Evolutionary conservation across 2,888 invertebrate species (phyloP).

Genomic region (Drosophila anomelani): DNA sequence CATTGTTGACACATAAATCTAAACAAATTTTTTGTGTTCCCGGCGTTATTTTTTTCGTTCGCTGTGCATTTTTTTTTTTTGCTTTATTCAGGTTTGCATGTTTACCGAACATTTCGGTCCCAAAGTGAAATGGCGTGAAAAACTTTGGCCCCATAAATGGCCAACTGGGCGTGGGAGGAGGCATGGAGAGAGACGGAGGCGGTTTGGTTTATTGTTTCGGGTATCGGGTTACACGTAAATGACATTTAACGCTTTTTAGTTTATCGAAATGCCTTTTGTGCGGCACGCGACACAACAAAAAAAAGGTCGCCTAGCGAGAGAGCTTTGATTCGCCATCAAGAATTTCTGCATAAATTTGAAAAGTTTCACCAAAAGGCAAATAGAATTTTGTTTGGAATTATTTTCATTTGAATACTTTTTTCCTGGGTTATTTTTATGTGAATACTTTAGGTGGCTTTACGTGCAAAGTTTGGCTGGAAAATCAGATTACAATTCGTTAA

Average conservation of each 20-base stretch:
- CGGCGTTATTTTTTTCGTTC: slow-evolving; percentile 13
- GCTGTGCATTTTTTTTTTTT: slow-evolving; percentile 20
- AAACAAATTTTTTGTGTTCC: slow-evolving; percentile 53
- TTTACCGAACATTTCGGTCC: slow-evolving; percentile 62
- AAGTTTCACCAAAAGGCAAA: slow-evolving; percentile 23
- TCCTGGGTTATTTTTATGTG: slow-evolving; percentile 18
- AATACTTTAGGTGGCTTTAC: slow-evolving; percentile 15
- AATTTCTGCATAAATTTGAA: slow-evolving; percentile 66
- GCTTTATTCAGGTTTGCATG: slow-evolving; percentile 62
- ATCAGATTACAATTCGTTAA: slow-evolving; percentile 7
- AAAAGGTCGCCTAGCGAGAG: slow-evolving; percentile 53
- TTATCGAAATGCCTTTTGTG: slow-evolving; percentile 65
- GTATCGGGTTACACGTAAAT: slow-evolving; percentile 73
- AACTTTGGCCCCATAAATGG: slow-evolving; percentile 72
- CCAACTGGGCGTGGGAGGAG: slow-evolving; percentile 44
- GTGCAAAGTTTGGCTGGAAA: slow-evolving; percentile 14
- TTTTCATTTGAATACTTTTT: slow-evolving; percentile 59
- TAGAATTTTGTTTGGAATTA: slow-evolving; percentile 62
- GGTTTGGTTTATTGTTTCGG: slow-evolving; percentile 42
- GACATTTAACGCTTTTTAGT: slow-evolving; percentile 80
- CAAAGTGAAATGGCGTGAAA: slow-evolving; percentile 79
- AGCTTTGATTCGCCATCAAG: slow-evolving; percentile 57
- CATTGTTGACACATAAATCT: slow-evolving; percentile 77
- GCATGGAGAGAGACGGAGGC: slow-evolving; percentile 5
- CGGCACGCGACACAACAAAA: slow-evolving; percentile 62